Evolutionary conservation across 2,888 invertebrate species (phyloP), one percentile per base, ranked within the genome.

Genomic region (Orthonevra nobilis): DNA sequence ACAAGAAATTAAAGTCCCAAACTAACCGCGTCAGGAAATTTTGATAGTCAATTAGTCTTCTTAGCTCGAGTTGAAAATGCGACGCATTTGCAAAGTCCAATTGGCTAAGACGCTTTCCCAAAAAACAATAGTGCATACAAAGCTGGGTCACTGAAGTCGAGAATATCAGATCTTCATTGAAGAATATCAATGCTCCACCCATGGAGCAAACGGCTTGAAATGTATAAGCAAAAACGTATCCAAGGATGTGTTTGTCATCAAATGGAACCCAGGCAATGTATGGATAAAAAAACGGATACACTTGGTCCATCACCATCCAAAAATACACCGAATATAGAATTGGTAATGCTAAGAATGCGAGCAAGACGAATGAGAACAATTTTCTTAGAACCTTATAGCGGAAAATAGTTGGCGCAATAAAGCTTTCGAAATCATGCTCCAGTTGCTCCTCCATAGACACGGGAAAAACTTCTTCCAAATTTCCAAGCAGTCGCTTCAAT

Each of bases 91-190:
- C 30, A 3, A 54, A 61, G 34, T 72, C 70, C 6, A 72, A n/a
- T 23, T 63, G 20, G 2, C 48, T 38, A 4, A 63, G 0, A 0
- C n/a, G 4, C 5, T 46, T 7, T 2, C 46, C 26, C 12, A 72
- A 17, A 19, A 48, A 38, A 14, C 23, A 17, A 54, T 72, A 72
- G 46, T 72, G 46, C 63, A 72, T 72, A n/a, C 63, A 63, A 3
- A 72, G 17, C 19, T 56, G 63, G 10, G 52, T 17, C 0, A 56
- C 48, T 0, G 36, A 46, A 1, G 54, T 32, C 2, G 42, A 38
- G 40, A 63, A 56, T 1, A 72, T 32, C 1, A 63, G 1, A 19
- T 72, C 70, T 1, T 72, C 70, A n/a, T 38, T 63, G 1, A 32
- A 14, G 12, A 20, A 56, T 2, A 48, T 12, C n/a, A 38, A 14